A percentile compares a stretch with the other conserved stretches of the same genome.
phyloP scores from a whole-genome alignment of 2,113 vertebrate genomes.

The Coptodon bakossiorum region DNA sequence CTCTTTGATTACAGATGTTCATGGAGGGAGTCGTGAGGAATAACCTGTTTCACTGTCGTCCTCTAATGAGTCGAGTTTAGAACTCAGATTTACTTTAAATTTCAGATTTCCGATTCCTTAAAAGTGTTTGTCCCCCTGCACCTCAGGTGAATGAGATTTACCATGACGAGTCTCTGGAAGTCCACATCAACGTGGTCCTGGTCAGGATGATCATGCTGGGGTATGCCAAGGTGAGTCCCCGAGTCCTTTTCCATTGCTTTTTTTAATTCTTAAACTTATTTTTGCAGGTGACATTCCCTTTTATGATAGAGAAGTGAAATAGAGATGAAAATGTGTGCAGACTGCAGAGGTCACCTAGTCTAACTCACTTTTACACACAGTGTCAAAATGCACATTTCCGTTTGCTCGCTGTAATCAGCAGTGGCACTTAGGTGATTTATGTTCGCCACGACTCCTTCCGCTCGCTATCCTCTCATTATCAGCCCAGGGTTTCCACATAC shows the following conservation, averaged over 20 bases:
- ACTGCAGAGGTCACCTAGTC: not conserved
- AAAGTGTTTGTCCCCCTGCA: not conserved
- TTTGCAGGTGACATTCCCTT: not conserved
- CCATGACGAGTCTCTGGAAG: conserved; percentile 91
- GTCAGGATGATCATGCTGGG: conserved; percentile 98
- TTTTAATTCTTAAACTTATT: not conserved
- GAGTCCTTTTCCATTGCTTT: rapidly evolving
- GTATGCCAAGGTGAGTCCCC: conserved; percentile 86
- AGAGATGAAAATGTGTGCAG: not conserved
- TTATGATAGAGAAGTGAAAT: not conserved
- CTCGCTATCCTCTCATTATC: not conserved
- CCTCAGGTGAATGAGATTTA: conserved; percentile 97
- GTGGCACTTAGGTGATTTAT: not conserved
- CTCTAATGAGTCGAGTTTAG: not conserved
- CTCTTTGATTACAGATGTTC: not conserved
- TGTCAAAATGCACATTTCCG: rapidly evolving
- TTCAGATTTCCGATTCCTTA: not conserved
- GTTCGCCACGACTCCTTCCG: not conserved
- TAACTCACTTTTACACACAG: not conserved
- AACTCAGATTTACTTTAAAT: not conserved
- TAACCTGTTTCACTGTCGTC: not conserved
- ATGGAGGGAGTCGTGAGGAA: not conserved
- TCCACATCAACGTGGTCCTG: conserved; percentile 95
- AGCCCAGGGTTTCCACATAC: not conserved
- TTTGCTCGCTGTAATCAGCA: not conserved